Evolutionary conservation across 2,113 vertebrate species (phyloP).

Genomic region (Nannobrachium achirus): DNA sequence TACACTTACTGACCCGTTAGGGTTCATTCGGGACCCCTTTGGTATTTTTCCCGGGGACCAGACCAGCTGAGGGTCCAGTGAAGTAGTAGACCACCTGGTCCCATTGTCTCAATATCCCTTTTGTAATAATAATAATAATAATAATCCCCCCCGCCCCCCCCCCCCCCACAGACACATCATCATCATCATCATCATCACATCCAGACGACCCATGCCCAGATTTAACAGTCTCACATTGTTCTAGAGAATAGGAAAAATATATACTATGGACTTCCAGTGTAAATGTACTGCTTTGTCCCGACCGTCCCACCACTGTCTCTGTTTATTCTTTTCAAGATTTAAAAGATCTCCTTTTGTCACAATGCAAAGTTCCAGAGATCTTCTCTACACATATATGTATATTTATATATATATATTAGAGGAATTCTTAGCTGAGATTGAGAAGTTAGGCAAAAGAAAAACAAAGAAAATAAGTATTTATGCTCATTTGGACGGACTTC

Average conservation of each 20-base stretch:
- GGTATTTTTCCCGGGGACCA: too few species aligned
- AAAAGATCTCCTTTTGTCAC: conserved; percentile 60
- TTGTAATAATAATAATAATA: conserved; percentile 44
- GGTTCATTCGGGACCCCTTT: too few species aligned
- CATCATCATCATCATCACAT: conserved; percentile 35
- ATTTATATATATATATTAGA: conserved; percentile 57
- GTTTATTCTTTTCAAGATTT: conserved; percentile 68
- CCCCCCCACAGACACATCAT: conserved; percentile 27
- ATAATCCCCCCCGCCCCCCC: too few species aligned
- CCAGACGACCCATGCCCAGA: conserved; percentile 50
- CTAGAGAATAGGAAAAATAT: conserved; percentile 78
- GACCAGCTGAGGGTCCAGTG: too few species aligned
- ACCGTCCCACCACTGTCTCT: conserved; percentile 5
- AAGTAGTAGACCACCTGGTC: too few species aligned
- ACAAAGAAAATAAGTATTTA: too few species aligned
- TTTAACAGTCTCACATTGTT: conserved; percentile 74
- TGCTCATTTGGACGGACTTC: conserved; percentile 63
- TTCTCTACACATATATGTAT: conserved; percentile 45
- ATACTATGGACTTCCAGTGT: conserved; percentile 81
- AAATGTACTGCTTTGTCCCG: conserved; percentile 52
- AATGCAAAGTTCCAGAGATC: conserved; percentile 63
- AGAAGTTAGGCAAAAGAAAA: conserved; percentile 61
- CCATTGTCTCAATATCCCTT: conserved; percentile 58
- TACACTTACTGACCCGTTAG: too few species aligned
- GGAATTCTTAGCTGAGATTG: conserved; percentile 65